Conservation (phyloP, 2,113 vertebrate genomes). For the Gambusia affinis region DNA sequence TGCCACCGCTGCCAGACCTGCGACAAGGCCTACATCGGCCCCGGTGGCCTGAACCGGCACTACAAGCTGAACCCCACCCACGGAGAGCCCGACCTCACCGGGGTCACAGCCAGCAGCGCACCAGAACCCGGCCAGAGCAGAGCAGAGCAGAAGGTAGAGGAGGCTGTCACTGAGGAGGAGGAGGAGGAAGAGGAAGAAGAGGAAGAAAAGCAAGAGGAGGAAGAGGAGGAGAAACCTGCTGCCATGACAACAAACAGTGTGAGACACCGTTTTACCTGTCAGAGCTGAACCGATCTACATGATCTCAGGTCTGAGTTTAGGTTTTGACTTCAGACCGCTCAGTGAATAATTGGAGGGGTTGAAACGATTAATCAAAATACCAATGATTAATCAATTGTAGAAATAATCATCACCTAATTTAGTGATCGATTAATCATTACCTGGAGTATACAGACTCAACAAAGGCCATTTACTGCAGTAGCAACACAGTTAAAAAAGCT, state of each 20-base stretch:
- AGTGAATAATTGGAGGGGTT: no score
- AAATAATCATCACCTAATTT: no score
- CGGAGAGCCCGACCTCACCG: constrained; percentile 66
- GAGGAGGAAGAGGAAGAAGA: constrained; percentile 1
- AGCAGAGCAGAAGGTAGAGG: constrained; percentile 34
- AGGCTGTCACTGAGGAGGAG: constrained; percentile 15
- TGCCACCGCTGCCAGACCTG: constrained; percentile 88
- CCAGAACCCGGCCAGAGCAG: background rate
- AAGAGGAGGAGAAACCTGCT: constrained; percentile 29
- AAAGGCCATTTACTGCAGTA: no score
- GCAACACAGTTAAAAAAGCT: no score
- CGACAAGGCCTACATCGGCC: constrained; percentile 93
- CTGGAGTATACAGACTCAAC: no score
- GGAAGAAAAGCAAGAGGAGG: constrained; percentile 23
- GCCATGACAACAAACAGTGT: constrained; percentile 37
- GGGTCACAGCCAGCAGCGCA: background rate
- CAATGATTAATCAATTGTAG: no score
- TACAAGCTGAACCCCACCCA: constrained; percentile 91
- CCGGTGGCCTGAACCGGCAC: constrained; percentile 92
- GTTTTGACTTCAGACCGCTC: no score
- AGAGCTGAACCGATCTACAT: background rate
- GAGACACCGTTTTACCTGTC: constrained; percentile 11
- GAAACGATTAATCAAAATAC: no score
- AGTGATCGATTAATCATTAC: no score
- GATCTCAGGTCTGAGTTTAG: no score